Conservation (phyloP, 2,888 invertebrate genomes). For the Empis stercorea region DNA sequence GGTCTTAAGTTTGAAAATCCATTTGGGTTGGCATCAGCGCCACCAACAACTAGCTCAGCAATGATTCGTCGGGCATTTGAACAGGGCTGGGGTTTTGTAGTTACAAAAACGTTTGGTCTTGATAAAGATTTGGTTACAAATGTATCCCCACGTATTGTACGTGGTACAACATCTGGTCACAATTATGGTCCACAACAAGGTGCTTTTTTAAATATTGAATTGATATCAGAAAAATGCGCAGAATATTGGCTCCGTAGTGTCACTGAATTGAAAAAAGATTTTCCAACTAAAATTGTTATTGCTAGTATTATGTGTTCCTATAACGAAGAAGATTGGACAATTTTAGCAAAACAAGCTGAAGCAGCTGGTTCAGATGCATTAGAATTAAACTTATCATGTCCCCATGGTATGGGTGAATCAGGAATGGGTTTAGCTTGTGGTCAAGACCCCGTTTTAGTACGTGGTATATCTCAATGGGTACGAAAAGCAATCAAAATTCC, state of each 20-base stretch:
- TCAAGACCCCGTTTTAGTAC: conserved; percentile 80
- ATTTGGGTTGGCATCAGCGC: conserved; percentile 93
- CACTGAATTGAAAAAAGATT: conserved; percentile 77
- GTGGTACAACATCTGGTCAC: conserved; percentile 85
- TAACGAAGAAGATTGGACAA: conserved; percentile 77
- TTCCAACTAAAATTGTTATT: conserved; percentile 80
- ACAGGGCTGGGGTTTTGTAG: conserved; percentile 95
- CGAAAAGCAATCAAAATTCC: conserved; percentile 76
- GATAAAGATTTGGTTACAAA: conserved; percentile 96
- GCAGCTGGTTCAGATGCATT: conserved; percentile 84
- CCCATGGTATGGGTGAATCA: conserved; percentile 97
- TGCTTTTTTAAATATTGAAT: conserved; percentile 92
- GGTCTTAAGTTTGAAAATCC: conserved; percentile 92
- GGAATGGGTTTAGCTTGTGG: conserved; percentile 99
- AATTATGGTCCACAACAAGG: conserved; percentile 92
- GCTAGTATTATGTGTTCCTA: conserved; percentile 94
- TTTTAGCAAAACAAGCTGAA: conserved; percentile 63
- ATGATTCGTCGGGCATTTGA: conserved; percentile 94
- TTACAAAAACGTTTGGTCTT: conserved; percentile 91
- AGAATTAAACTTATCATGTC: conserved; percentile 93
- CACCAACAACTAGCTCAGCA: conserved; percentile 84
- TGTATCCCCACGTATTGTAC: conserved; percentile 90
- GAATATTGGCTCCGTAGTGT: conserved; percentile 89
- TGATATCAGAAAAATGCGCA: conserved; percentile 92
- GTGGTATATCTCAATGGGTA: conserved; percentile 86